Conservation (phyloP, 2,888 invertebrate genomes). For the Parthenolecanium corni region DNA sequence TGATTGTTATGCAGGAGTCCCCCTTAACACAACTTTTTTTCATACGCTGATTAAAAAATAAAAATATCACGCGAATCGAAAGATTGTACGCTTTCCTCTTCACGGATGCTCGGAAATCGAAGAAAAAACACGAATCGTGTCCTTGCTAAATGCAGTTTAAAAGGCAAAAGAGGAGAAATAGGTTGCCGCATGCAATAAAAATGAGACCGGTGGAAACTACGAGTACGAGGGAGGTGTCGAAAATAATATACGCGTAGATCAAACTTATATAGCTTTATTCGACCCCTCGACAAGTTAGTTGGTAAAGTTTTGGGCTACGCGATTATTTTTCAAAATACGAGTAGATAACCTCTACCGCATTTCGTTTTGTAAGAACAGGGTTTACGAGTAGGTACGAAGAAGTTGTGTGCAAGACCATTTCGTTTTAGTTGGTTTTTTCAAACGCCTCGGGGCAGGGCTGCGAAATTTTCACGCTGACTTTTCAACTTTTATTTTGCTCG, state of each 20-base stretch:
- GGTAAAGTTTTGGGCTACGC: not conserved
- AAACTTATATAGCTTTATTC: constrained; percentile 24
- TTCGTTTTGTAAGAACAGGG: not conserved
- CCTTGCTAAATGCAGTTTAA: no score
- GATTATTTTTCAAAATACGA: no score
- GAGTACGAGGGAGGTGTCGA: constrained; percentile 15
- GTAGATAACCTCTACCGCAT: not conserved
- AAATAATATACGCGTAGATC: constrained; percentile 25
- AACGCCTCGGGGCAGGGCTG: constrained; percentile 2
- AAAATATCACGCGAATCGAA: no score
- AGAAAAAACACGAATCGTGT: constrained; percentile 1
- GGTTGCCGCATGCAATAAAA: not conserved
- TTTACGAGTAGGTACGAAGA: no score
- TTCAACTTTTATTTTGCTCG: constrained; percentile 7
- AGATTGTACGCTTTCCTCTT: no score
- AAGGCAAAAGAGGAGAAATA: constrained; percentile 5
- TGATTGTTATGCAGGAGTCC: no score
- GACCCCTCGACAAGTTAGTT: not conserved
- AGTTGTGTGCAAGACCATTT: not conserved
- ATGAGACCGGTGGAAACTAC: constrained; percentile 5
- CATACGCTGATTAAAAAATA: no score
- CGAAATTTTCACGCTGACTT: constrained; percentile 12
- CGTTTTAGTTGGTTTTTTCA: not conserved
- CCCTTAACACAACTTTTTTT: no score
- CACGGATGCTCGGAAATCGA: no score